phyloP scores from a whole-genome alignment of 2,113 vertebrate species.

The Diadophis punctatus region DNA sequence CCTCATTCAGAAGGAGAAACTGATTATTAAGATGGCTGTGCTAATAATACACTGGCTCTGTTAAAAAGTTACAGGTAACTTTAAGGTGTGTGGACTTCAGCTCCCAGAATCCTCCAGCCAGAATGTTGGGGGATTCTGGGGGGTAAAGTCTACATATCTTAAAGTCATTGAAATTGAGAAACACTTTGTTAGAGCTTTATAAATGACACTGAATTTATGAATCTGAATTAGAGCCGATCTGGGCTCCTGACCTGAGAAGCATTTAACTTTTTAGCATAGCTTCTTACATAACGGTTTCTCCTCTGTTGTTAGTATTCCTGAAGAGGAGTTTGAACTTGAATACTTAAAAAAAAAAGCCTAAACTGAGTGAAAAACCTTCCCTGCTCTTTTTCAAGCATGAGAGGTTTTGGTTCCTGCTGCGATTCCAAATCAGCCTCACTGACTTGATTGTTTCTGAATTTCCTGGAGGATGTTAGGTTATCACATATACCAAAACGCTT shows the following conservation, averaged over 20 bases:
- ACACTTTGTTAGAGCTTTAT: not conserved
- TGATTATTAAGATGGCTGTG: not conserved
- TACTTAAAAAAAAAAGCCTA: not conserved
- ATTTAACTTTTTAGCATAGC: not conserved
- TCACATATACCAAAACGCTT: not conserved
- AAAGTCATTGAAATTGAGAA: not conserved
- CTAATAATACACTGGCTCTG: not conserved
- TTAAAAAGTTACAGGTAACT: not conserved
- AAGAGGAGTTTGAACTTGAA: not conserved
- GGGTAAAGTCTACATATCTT: not conserved
- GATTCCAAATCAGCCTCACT: conserved; percentile 14
- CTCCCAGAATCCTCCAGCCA: not conserved
- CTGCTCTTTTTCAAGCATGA: conserved; percentile 1
- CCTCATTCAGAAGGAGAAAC: not conserved
- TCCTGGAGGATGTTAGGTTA: not conserved
- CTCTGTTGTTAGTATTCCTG: not conserved
- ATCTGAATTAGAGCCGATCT: not conserved
- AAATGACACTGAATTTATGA: not conserved
- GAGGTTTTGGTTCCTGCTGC: conserved; percentile 12
- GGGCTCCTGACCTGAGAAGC: not conserved
- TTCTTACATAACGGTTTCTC: not conserved
- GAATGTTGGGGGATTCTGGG: not conserved
- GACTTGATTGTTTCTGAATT: conserved; percentile 9
- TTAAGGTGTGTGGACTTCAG: not conserved
- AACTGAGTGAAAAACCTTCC: not conserved